phyloP scores from a whole-genome alignment of 2,113 vertebrate genomes.

The Prolemur simus region DNA sequence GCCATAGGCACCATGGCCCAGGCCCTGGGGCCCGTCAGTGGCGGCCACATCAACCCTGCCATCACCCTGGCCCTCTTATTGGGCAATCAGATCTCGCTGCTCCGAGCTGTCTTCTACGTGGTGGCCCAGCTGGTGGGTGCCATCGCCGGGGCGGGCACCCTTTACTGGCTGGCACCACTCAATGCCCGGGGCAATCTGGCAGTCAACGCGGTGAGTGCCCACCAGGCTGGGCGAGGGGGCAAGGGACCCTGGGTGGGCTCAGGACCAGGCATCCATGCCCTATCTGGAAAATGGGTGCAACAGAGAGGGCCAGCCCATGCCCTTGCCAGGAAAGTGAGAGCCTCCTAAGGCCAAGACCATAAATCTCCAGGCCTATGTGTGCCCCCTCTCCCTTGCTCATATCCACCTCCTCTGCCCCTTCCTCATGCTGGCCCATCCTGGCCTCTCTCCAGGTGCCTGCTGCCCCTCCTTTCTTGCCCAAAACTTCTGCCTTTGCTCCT shows the following conservation, averaged over 20 bases:
- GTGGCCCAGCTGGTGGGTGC: slow-evolving; percentile 86
- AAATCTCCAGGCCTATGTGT: background rate
- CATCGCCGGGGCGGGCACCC: slow-evolving; percentile 85
- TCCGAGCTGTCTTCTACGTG: slow-evolving; percentile 83
- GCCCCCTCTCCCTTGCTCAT: no score
- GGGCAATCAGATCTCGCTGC: slow-evolving; percentile 87
- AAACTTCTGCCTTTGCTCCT: background rate
- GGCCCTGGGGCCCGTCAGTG: slow-evolving; percentile 86
- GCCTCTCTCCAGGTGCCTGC: background rate
- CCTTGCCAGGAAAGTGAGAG: background rate
- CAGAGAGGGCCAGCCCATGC: background rate
- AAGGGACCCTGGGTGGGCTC: background rate
- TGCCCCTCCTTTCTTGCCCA: background rate
- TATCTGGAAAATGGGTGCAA: background rate
- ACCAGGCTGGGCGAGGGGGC: background rate
- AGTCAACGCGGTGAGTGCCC: slow-evolving; percentile 84
- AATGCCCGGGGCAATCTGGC: slow-evolving; percentile 85
- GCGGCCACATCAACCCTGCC: slow-evolving; percentile 87
- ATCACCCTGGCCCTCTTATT: slow-evolving; percentile 86
- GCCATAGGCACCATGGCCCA: slow-evolving; percentile 87
- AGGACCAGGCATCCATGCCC: background rate
- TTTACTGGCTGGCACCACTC: slow-evolving; percentile 80
- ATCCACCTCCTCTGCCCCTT: background rate
- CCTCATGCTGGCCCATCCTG: background rate
- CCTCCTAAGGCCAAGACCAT: background rate